phyloP scores from a whole-genome alignment of 2,797 vertebrate species.

The Enteromius argenteus region DNA sequence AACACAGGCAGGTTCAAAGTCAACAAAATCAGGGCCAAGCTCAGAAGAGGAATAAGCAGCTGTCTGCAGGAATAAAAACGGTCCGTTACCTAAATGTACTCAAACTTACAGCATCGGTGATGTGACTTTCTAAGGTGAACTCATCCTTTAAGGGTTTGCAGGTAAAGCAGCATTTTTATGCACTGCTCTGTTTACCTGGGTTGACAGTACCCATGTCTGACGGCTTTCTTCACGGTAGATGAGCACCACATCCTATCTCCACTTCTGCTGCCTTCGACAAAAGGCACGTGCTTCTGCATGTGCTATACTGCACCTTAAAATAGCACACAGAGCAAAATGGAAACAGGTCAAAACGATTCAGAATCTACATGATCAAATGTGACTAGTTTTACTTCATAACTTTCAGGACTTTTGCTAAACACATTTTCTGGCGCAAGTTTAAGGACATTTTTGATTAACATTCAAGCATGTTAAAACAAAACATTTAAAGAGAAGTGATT shows the following conservation, averaged over 20 bases:
- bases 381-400: too few species aligned
- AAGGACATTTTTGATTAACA: too few species aligned
- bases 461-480: too few species aligned
- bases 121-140: too few species aligned
- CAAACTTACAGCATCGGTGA: neutral
- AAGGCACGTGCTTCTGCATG: neutral
- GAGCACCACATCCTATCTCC: neutral
- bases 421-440: too few species aligned
- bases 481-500: too few species aligned
- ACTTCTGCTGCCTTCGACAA: neutral
- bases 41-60: conserved; percentile 5
- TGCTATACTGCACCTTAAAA: too few species aligned
- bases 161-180: neutral
- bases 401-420: too few species aligned
- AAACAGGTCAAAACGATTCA: too few species aligned
- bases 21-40: conserved; percentile 10
- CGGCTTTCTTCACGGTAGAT: neutral
- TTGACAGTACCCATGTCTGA: neutral
- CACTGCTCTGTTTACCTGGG: neutral
- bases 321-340: neutral
- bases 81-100: neutral
- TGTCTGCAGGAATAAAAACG: neutral
- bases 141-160: neutral
- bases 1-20: neutral
- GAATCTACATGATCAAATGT: too few species aligned